Evolutionary conservation across 1,140 invertebrate genomes (phyloP).

Genomic region (Gonioctena quinquepunctata): DNA sequence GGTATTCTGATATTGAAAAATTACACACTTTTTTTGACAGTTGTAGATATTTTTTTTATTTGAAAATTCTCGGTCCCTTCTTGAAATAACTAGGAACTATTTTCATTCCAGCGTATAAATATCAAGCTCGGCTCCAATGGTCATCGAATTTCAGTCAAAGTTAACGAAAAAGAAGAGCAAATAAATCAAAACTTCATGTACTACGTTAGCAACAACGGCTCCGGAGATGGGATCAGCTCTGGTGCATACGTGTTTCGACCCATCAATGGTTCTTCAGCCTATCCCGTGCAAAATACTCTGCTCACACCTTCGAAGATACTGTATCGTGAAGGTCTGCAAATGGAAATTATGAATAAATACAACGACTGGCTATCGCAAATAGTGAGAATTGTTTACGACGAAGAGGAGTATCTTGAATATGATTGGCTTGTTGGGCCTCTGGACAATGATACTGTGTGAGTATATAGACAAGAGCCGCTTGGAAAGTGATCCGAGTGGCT

Average conservation of each 20-base stretch:
- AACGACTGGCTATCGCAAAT: neutral
- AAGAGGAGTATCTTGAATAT: no score
- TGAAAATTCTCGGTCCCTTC: neutral
- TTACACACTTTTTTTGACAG: no score
- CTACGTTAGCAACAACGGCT: neutral
- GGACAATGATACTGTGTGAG: no score
- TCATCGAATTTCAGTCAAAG: no score
- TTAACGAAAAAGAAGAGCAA: neutral
- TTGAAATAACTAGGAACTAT: neutral
- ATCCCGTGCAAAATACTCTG: neutral
- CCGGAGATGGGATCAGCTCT: neutral
- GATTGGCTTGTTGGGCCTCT: no score
- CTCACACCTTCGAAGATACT: neutral
- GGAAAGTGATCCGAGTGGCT: no score
- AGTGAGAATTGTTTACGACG: neutral
- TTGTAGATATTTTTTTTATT: neutral
- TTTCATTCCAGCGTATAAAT: neutral
- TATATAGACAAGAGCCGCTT: no score
- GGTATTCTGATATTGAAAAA: no score
- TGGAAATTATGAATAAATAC: neutral
- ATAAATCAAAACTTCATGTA: neutral
- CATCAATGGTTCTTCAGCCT: neutral
- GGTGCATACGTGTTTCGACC: constrained; percentile 1
- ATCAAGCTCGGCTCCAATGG: neutral
- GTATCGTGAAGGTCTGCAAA: neutral